Conservation (phyloP, 2,888 invertebrate genomes). For the Dicyrtomina minuta region DNA sequence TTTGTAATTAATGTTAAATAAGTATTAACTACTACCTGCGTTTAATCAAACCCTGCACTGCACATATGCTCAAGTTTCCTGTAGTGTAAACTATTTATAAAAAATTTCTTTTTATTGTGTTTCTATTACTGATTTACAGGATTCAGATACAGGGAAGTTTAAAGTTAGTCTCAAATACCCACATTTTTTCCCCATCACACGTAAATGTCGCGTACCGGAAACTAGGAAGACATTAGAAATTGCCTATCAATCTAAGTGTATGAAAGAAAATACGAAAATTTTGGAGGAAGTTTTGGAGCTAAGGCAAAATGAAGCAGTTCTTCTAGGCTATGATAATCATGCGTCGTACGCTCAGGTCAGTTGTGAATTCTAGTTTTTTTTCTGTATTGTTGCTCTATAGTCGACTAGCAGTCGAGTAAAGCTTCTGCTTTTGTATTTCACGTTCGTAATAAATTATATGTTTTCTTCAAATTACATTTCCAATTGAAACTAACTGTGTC, state of each 20-base stretch:
- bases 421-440: too few species aligned
- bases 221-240: conserved; percentile 57
- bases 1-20: neutral
- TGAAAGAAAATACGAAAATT: conserved; percentile 58
- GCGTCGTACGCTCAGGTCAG: conserved; percentile 58
- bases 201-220: conserved; percentile 57
- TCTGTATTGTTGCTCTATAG: conserved; percentile 32
- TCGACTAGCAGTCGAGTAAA: too few species aligned
- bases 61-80: too few species aligned
- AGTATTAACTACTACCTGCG: neutral
- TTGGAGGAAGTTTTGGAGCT: conserved; percentile 58
- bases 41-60: too few species aligned
- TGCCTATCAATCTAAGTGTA: conserved; percentile 59
- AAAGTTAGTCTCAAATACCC: conserved; percentile 60
- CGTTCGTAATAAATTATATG: too few species aligned
- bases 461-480: too few species aligned
- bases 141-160: conserved; percentile 55
- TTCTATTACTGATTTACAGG: conserved; percentile 7
- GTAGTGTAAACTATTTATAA: too few species aligned
- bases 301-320: conserved; percentile 58
- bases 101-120: neutral
- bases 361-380: too few species aligned
- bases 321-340: conserved; percentile 59
- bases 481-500: too few species aligned
- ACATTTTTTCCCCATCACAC: conserved; percentile 60